Base-by-base conservation (phyloP, 2,113 vertebrate genomes). In the Centropus unirufus region DNA sequence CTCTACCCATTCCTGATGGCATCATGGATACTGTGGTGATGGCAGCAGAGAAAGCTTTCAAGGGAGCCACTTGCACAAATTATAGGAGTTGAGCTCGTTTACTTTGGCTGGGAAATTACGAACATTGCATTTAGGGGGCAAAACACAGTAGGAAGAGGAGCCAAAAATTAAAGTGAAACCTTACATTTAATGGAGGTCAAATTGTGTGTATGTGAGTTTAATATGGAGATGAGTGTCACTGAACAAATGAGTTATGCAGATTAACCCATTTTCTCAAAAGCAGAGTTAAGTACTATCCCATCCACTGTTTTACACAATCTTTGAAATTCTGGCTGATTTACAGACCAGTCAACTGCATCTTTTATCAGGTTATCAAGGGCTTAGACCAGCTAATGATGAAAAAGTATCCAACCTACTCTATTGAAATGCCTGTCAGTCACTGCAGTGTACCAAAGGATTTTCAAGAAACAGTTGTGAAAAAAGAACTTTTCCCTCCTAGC, bases 381-480 rank as follows among this genome's bases (percentile, higher is more conserved):
- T 88, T 77, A 44, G 40, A 87, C 93, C 85, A 68, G 64, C 83
- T 92, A 0, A 29, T 18, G 39, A 47, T 75, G 66, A 90, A 72
- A 59, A 87, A 78, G 81, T 1, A 8, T 83, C 54, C 64, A 91
- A 8, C 63, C 67, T 75, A 42, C 58, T 54, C 87, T 87, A 49
- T 52, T 78, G 79, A 82, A 75, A 92, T 30, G 24, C 82, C 76
- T 90, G 54, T 79, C 73, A 39, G 54, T 75, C 64, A 36, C 3
- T 57, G 36, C 40, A 74, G 63, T 2, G 0, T 44, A 62, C 47
- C 2, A 3, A 42, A n/a, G 90, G 75, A 47, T 95, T 96, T 91
- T 94, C 70, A 94, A 87, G 79, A 95, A 94, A 79, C 46, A 90
- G 72, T 67, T 74, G n/a, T 90, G 77, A 42, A 93, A 57, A 95